Conservation (phyloP, 2,113 vertebrate species). For the Salvelinus fontinalis region DNA sequence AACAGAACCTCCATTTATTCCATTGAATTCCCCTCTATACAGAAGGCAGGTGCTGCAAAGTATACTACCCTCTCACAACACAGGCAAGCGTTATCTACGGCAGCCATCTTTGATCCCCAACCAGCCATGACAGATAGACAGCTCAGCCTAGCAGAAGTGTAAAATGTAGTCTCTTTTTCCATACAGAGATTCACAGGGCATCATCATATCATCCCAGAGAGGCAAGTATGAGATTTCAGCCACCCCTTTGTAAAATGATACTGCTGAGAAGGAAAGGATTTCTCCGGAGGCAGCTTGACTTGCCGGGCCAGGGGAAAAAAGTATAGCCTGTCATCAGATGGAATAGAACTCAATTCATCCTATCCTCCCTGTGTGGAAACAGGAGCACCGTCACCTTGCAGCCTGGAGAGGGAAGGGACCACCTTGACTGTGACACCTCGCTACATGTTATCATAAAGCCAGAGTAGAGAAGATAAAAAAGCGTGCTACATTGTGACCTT, state of each 20-base stretch:
- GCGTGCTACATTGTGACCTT: background rate
- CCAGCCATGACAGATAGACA: conserved; percentile 9
- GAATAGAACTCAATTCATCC: conserved; percentile 56
- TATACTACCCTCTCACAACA: background rate
- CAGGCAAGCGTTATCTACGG: conserved; percentile 13
- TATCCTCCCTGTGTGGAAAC: conserved; percentile 31
- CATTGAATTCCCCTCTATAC: too few relatives aligned
- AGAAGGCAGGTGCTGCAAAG: too few relatives aligned
- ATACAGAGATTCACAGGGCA: conserved; percentile 51
- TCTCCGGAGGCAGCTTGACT: conserved; percentile 32
- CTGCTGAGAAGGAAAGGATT: too few relatives aligned
- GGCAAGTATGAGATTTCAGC: conserved; percentile 63
- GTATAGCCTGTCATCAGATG: conserved; percentile 57
- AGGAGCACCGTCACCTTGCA: conserved; percentile 46
- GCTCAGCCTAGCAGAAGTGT: conserved; percentile 21
- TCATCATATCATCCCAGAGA: conserved; percentile 30
- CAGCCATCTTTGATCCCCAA: conserved; percentile 50
- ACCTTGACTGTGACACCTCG: conserved; percentile 27
- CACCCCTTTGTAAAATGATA: conserved; percentile 54
- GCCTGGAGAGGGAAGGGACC: conserved; percentile 20
- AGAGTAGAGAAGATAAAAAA: background rate
- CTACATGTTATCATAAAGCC: conserved; percentile 15
- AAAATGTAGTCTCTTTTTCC: conserved; percentile 20
- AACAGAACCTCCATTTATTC: too few relatives aligned
- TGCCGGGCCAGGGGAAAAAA: conserved; percentile 57